phyloP scores from a whole-genome alignment of 2,113 vertebrate genomes.

The Ceuthmochares aereus region DNA sequence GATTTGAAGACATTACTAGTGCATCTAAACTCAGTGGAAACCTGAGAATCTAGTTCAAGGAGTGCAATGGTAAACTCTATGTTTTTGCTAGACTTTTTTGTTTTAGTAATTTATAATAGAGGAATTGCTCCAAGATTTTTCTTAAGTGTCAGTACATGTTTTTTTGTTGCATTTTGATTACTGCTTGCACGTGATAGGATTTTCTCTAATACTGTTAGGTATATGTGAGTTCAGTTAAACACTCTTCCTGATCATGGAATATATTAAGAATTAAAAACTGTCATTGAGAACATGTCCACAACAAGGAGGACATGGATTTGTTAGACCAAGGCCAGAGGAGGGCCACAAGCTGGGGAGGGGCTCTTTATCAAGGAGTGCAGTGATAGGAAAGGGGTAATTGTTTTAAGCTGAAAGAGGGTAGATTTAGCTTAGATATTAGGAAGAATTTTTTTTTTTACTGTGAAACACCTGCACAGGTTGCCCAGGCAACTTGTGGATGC shows the following conservation, averaged over 20 bases:
- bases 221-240: not conserved
- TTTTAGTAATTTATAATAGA: not conserved
- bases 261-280: not conserved
- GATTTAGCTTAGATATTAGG: too few relatives aligned
- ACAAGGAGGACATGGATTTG: too few relatives aligned
- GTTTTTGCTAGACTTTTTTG: not conserved
- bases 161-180: not conserved
- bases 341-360: too few relatives aligned
- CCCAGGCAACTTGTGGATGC: too few relatives aligned
- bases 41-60: not conserved
- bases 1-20: not conserved
- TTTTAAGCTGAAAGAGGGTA: too few relatives aligned
- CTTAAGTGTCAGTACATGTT: not conserved
- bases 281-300: not conserved
- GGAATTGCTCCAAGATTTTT: not conserved
- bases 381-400: too few relatives aligned
- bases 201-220: not conserved
- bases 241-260: not conserved
- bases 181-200: not conserved
- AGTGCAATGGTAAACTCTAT: not conserved
- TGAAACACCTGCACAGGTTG: too few relatives aligned
- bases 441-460: too few relatives aligned
- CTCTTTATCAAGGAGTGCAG: too few relatives aligned
- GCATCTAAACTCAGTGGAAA: not conserved
- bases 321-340: too few relatives aligned